A percentile compares a stretch with the other conserved stretches of the same genome.
Conservation (phyloP, 37 sponge, comb jelly and placozoan genomes). For the Halichondria panicea region DNA sequence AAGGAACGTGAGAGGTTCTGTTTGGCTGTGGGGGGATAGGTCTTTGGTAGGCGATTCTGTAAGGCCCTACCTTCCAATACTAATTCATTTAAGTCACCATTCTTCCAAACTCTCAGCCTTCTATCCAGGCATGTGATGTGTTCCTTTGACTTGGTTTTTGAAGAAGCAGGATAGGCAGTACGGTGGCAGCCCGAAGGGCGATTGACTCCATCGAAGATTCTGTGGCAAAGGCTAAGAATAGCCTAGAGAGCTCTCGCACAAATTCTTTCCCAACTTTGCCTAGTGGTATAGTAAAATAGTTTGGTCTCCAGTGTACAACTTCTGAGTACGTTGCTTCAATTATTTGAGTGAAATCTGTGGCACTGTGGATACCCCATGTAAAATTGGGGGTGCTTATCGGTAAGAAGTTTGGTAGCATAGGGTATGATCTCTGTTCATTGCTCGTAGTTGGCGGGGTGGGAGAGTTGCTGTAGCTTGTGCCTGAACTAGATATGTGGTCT, state of each 20-base stretch:
- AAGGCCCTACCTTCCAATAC: slow-evolving; percentile 9
- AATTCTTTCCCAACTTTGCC: slow-evolving; percentile 1
- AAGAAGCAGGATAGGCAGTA: neutral
- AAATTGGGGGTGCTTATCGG: no score
- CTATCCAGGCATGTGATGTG: slow-evolving; percentile 11
- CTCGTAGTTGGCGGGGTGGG: no score
- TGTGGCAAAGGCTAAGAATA: neutral
- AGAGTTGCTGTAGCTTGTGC: no score
- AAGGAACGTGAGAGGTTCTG: neutral
- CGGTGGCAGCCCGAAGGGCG: slow-evolving; percentile 8
- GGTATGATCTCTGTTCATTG: no score
- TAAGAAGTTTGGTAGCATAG: no score
- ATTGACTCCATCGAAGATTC: slow-evolving; percentile 1
- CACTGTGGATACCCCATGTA: no score
- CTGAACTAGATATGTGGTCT: no score
- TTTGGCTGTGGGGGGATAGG: neutral
- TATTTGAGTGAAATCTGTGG: no score
- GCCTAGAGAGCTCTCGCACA: neutral
- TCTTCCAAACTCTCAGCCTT: neutral
- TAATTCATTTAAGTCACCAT: neutral
- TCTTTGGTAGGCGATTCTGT: neutral
- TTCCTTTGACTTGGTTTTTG: slow-evolving; percentile 18
- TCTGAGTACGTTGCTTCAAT: no score
- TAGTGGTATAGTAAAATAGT: no score
- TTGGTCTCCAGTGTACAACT: no score